Evolutionary conservation across 2,797 vertebrate species (phyloP), one percentile per base, ranked within the genome.

Genomic region (Lepus oiostolus): DNA sequence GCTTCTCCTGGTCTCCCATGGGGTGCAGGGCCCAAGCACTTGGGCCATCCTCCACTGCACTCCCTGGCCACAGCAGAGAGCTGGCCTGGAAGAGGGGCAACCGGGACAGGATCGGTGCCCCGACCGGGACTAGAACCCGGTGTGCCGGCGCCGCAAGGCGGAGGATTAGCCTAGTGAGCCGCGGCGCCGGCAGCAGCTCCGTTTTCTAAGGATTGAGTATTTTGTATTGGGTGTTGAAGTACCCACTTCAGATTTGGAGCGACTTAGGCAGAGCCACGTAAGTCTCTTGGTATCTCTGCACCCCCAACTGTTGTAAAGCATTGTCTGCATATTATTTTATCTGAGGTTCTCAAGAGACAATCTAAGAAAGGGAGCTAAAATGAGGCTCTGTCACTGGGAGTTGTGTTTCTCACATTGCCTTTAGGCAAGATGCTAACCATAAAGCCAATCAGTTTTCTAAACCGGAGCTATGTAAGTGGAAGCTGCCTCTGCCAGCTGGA

Each of bases 381-480:
- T 24, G 76, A 91, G 42, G 81, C n/a, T 82, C 19, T 7, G 22
- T 71, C 50, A 30, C 32, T 81, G 76, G 67, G 24, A 81, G 62
- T 30, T 65, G 4, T 12, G 8, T 63, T 68, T 88, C 24, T 84
- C 22, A 87, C 35, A 62, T 60, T 90, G 65, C 24, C 30, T 62
- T 93, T 86, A 63, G n/a, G 28, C 24, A 68, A 77, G 38, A 94
- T 38, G 16, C n/a, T 38, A 54, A 81, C 62, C 2, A 42, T 74
- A 75, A 93, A 92, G 82, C 60, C n/a, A 82, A 70, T 76, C 68
- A 52, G 7, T 75, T 76, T 82, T 96, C 65, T 91, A 72, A 94
- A 92, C 65, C 42, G 35, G 38, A 58, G 30, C 21, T 85, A n/a
- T 19, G 50, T 67, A 70, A 80, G 54, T 58, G 19, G 32, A 68